These are phyloP conservation scores for Corbicula japonica DNA, from an alignment of 2,888 invertebrate genomes.

Conservation along the genomic window DNA sequence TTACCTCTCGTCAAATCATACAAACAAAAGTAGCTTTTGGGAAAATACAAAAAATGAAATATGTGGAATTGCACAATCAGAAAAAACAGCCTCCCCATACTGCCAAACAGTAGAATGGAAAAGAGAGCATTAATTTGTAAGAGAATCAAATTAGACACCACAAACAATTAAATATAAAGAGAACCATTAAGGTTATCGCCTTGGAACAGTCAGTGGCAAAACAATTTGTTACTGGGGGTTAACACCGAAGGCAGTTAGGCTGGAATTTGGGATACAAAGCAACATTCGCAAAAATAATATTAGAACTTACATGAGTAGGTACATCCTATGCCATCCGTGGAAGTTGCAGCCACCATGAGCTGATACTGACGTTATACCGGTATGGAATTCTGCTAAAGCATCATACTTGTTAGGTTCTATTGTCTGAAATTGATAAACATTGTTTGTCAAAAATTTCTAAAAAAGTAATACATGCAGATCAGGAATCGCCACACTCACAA, in stretches of 20 bases:
- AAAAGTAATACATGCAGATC: background rate
- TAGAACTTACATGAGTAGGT: slow-evolving; percentile 76
- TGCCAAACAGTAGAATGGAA: too few relatives aligned
- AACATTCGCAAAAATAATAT: background rate
- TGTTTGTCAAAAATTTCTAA: background rate
- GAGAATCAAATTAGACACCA: too few relatives aligned
- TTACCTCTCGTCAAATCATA: too few relatives aligned
- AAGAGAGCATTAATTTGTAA: too few relatives aligned
- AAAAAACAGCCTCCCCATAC: too few relatives aligned
- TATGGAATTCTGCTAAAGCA: slow-evolving; percentile 77
- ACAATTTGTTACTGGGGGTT: background rate
- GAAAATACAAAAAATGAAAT: too few relatives aligned
- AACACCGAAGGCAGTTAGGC: background rate
- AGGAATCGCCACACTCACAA: background rate
- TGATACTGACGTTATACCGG: slow-evolving; percentile 68
- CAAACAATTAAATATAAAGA: too few relatives aligned
- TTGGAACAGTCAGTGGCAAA: too few relatives aligned
- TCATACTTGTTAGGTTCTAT: slow-evolving; percentile 76
- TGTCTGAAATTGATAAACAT: slow-evolving; percentile 60
- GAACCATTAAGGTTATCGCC: too few relatives aligned
- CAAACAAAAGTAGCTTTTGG: too few relatives aligned
- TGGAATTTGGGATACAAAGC: background rate
- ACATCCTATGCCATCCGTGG: slow-evolving; percentile 78
- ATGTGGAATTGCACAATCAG: too few relatives aligned
- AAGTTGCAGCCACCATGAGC: slow-evolving; percentile 82